These are phyloP conservation scores for Rhea pennata DNA, from an alignment of 2,113 vertebrate species.

Conservation along the genomic window DNA sequence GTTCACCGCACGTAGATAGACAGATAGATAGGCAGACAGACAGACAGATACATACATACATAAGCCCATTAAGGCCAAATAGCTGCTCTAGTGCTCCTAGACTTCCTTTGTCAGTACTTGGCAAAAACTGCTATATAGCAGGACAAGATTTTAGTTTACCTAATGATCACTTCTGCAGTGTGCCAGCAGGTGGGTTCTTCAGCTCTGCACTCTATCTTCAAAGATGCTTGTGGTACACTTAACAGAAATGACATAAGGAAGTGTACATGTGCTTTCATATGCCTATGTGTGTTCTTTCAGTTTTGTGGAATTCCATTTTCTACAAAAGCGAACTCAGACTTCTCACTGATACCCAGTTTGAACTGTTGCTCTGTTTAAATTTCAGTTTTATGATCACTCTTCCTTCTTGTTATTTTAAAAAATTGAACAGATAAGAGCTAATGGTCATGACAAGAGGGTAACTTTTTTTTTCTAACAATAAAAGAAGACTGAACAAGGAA, in stretches of 20 bases:
- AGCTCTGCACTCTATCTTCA: not conserved
- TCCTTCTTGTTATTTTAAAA: not conserved
- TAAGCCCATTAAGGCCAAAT: not conserved
- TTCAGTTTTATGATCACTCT: not conserved
- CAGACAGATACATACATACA: not conserved
- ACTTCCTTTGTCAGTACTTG: not conserved
- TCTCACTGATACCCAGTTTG: not conserved
- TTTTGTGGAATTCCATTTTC: not conserved
- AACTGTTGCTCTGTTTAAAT: not conserved
- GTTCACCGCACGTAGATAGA: not conserved
- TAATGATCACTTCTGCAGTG: not conserved
- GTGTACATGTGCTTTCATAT: not conserved
- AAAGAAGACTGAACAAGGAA: conserved; percentile 46
- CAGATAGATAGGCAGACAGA: not conserved
- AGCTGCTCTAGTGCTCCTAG: not conserved
- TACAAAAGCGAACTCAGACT: not conserved
- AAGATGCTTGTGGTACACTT: not conserved
- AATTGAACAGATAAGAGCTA: not conserved
- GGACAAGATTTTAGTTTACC: not conserved
- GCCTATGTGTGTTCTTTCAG: not conserved
- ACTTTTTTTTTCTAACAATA: conserved; percentile 16
- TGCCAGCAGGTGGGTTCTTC: not conserved
- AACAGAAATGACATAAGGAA: not conserved
- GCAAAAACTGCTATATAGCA: not conserved
- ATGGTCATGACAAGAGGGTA: not conserved